phyloP scores from a whole-genome alignment of 2,888 invertebrate species.

The Chesias legatella region DNA sequence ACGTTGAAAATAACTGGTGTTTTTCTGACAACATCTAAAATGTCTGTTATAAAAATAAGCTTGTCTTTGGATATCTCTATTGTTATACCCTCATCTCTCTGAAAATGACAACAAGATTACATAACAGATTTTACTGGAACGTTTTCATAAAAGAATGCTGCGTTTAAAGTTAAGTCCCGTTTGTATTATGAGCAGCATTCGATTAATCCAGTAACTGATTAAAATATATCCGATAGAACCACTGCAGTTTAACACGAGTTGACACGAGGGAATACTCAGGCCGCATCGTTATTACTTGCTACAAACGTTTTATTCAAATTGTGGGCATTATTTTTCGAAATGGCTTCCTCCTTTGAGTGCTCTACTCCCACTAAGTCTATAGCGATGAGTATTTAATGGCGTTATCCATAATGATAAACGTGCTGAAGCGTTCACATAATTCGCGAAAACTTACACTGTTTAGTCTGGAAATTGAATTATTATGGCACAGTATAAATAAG shows the following conservation, averaged over 20 bases:
- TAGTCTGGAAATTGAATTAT: not conserved
- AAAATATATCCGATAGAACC: not conserved
- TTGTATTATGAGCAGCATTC: too few species aligned
- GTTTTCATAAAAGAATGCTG: too few species aligned
- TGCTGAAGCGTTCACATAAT: too few species aligned
- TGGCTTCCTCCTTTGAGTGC: slow-evolving; percentile 13
- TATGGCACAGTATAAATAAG: not conserved
- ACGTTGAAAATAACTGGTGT: too few species aligned
- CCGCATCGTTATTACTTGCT: slow-evolving; percentile 20
- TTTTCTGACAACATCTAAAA: not conserved
- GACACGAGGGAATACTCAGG: slow-evolving; percentile 10
- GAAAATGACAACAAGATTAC: slow-evolving; percentile 1
- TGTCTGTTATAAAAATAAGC: not conserved
- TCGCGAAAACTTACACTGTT: not conserved
- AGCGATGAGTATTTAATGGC: slow-evolving; percentile 19
- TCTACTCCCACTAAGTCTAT: slow-evolving; percentile 1
- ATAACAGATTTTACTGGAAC: not conserved
- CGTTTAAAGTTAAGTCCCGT: too few species aligned
- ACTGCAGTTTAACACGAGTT: slow-evolving; percentile 12
- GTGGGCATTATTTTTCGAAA: slow-evolving; percentile 21
- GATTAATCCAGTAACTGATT: slow-evolving; percentile 2
- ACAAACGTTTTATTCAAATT: slow-evolving; percentile 25
- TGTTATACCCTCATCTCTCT: slow-evolving; percentile 2
- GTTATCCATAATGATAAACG: too few species aligned
- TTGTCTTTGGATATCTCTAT: slow-evolving; percentile 6